Percentiles rank a stretch among this genome's conserved stretches.
Evolutionary conservation across 2,797 vertebrate species (phyloP).

Genomic region (Cephalopachus bancanus): DNA sequence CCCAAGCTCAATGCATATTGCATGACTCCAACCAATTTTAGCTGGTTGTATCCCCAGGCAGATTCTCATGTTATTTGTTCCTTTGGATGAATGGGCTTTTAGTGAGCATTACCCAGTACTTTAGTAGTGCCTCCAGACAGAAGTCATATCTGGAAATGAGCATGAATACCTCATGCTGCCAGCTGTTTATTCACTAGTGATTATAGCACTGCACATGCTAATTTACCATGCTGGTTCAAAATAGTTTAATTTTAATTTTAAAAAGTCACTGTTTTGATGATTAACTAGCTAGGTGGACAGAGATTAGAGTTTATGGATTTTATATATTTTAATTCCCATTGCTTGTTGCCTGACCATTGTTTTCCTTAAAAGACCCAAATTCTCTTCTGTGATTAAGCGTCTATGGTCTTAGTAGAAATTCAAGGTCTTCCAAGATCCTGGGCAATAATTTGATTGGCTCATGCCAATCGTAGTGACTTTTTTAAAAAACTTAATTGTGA

Average conservation of each 20-base stretch:
- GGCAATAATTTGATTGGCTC: not conserved
- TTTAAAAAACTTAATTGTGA: not conserved
- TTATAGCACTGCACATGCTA: not conserved
- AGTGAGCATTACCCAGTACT: conserved; percentile 69
- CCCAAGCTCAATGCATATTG: conserved; percentile 71
- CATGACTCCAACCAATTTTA: conserved; percentile 80
- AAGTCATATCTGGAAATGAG: conserved; percentile 71
- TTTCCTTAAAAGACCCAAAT: not conserved
- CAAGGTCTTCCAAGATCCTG: not conserved
- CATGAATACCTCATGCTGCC: conserved; percentile 35
- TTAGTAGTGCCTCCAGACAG: conserved; percentile 70
- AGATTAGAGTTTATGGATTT: not conserved
- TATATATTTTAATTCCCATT: not conserved
- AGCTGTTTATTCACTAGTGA: conserved; percentile 70
- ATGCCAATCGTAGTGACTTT: not conserved
- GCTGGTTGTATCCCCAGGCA: conserved; percentile 74
- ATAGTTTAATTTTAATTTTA: conserved; percentile 5
- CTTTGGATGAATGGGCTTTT: conserved; percentile 77
- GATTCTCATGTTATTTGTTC: conserved; percentile 78
- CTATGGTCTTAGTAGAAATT: not conserved
- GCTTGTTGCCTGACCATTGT: not conserved
- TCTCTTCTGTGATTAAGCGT: not conserved
- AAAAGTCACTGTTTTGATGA: not conserved
- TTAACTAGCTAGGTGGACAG: not conserved
- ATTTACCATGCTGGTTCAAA: conserved; percentile 21